Evolutionary conservation across 2,797 vertebrate genomes (phyloP).

Genomic region (Poeciliopsis gracilis): DNA sequence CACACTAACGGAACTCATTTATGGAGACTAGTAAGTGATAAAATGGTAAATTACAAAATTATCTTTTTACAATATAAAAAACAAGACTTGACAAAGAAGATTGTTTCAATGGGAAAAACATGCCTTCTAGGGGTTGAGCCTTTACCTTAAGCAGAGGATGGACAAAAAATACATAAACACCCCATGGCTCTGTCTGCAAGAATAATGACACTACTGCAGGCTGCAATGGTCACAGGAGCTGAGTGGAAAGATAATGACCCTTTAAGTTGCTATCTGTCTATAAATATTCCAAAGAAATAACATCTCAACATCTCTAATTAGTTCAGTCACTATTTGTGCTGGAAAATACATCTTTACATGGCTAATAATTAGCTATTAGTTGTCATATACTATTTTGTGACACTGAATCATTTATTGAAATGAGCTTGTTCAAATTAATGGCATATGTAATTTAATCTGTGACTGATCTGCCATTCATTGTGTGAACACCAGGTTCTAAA

Average conservation of each 20-base stretch:
- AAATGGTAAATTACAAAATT: background rate
- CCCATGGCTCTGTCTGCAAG: background rate
- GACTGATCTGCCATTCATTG: background rate
- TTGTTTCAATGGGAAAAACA: background rate
- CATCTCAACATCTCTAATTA: background rate
- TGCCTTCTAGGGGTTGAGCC: too few relatives aligned
- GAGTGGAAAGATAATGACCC: background rate
- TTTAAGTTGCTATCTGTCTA: background rate
- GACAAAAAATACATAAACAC: background rate
- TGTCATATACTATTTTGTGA: background rate
- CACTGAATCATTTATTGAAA: background rate
- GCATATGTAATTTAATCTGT: background rate
- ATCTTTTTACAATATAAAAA: background rate
- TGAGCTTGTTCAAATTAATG: background rate
- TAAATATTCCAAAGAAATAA: background rate
- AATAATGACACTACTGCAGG: background rate
- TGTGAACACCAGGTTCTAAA: background rate
- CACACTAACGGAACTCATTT: background rate
- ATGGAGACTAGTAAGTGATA: background rate
- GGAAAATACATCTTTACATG: background rate
- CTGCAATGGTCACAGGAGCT: background rate
- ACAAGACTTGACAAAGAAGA: background rate
- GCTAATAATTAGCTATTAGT: background rate
- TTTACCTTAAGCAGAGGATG: background rate
- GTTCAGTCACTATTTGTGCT: background rate